These are phyloP conservation scores for Lepeophtheirus salmonis DNA, from an alignment of 1,140 invertebrate genomes.

Conservation along the genomic window DNA sequence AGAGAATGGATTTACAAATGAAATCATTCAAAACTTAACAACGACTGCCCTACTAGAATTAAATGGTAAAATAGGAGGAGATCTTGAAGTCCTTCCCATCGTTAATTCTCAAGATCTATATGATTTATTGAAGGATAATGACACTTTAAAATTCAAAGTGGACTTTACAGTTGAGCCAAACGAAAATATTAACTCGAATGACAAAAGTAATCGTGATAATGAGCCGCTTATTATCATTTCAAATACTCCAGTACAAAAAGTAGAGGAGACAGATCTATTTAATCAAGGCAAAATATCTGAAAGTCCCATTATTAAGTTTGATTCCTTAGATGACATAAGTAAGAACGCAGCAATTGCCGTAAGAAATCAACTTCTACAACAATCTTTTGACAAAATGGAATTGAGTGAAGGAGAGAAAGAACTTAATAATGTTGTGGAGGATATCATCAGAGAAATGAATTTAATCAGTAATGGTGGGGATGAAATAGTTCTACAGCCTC, in stretches of 20 bases:
- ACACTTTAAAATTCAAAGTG: neutral
- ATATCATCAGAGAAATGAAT: neutral
- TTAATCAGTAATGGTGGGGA: neutral
- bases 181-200: too few relatives aligned
- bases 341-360: neutral
- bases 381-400: neutral
- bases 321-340: neutral
- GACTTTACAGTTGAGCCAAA: neutral
- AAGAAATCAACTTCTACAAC: neutral
- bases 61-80: neutral
- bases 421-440: neutral
- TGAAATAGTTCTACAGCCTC: neutral
- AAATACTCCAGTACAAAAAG: neutral
- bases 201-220: too few relatives aligned
- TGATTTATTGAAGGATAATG: neutral
- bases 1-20: neutral
- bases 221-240: neutral
- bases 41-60: neutral
- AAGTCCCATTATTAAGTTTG: neutral
- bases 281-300: too few relatives aligned
- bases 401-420: neutral
- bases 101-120: neutral
- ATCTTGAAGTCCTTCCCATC: neutral
- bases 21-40: neutral
- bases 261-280: neutral